Evolutionary conservation across 2,113 vertebrate genomes (phyloP), one percentile per base, ranked within the genome.

Genomic region (Coturnix japonica): DNA sequence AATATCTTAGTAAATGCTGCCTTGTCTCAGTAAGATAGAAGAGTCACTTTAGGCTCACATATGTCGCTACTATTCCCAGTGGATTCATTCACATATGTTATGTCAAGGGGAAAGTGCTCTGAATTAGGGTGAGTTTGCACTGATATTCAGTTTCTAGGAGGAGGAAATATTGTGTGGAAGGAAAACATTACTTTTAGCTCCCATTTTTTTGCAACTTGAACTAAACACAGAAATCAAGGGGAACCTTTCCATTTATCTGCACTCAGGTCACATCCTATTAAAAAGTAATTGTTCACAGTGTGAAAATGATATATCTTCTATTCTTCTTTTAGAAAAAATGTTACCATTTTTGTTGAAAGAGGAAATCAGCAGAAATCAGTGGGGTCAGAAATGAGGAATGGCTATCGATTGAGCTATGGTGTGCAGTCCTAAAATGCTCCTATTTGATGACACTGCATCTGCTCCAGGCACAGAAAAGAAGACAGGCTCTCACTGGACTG

Each of bases 1-100:
- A 84, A n/a, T 13, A 10, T 5, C 63, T 49, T 8, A 13, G 2
- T 13, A 49, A 69, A 1, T 25, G 0, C 25, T 0, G 8, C 28
- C 3, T 33, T 35, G 65, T 37, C 51, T 22, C 57, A 19, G 7
- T 25, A 20, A 71, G 61, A 2, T 21, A 13, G 8, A 10, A 25
- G 6, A 0, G 2, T 3, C 28, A n/a, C 2, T 3, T 33, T 21
- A 39, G 26, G 21, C 10, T 57, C 20, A 7, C 22, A 30, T 25
- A 23, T 7, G 13, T 53, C 6, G 0, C 57, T 61, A 39, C 18
- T 75, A 28, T 25, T 60, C n/a, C 35, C 53, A 33, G 13, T 17
- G 31, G 2, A 74, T 14, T 25, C 66, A 12, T 25, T 77, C 12
- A 20, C 6, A 0, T 8, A 8, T 8, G 13, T 9, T 6, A 11